phyloP scores from a whole-genome alignment of 2,888 invertebrate genomes.

The Zele albiditarsus region DNA sequence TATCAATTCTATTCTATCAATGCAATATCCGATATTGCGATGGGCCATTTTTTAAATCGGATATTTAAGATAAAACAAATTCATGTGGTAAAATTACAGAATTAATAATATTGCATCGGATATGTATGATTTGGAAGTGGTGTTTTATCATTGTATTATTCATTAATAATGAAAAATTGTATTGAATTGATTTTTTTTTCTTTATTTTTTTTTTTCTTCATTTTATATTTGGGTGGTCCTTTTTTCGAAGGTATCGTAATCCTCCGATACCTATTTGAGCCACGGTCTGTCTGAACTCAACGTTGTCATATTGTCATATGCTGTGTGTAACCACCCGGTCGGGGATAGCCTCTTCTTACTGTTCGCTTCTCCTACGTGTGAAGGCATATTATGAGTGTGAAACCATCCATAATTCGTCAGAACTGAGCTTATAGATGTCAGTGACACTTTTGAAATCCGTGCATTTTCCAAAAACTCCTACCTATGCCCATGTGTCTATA shows the following conservation, averaged over 20 bases:
- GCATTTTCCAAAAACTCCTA: background rate
- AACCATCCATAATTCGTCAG: constrained; percentile 72
- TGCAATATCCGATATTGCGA: too few species aligned
- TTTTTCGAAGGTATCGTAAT: constrained; percentile 61
- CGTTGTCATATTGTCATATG: constrained; percentile 60
- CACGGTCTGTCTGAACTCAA: constrained; percentile 69
- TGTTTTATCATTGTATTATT: too few species aligned
- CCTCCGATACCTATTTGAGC: constrained; percentile 68
- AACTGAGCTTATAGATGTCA: constrained; percentile 47
- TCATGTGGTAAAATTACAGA: background rate
- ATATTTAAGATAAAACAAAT: background rate
- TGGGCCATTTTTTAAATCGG: too few species aligned
- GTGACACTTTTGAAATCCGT: constrained; percentile 1
- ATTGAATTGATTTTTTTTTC: constrained; percentile 22
- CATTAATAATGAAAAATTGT: too few species aligned
- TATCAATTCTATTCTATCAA: too few species aligned
- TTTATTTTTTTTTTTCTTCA: constrained; percentile 15
- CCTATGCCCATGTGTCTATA: background rate
- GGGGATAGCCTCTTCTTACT: constrained; percentile 53
- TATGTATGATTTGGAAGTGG: too few species aligned
- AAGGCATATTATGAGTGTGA: constrained; percentile 71
- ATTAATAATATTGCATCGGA: background rate
- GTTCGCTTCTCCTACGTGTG: constrained; percentile 68
- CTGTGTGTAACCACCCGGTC: constrained; percentile 48
- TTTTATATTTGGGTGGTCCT: constrained; percentile 65